Base-by-base conservation (phyloP, 2,888 invertebrate species). In the Noctua fimbriata region DNA sequence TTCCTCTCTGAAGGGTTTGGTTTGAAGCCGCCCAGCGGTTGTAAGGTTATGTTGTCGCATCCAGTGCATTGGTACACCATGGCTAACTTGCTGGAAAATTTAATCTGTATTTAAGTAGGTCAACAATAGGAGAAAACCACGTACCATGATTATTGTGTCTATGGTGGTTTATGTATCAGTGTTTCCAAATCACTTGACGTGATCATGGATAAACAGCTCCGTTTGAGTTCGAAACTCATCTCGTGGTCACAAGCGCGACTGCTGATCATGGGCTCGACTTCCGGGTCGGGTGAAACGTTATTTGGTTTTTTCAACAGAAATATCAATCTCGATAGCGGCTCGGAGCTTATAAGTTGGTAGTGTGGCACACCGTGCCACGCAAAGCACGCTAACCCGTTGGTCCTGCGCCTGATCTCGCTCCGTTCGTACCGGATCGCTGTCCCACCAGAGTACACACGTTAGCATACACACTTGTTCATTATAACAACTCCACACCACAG, bases 61-160 rank as follows among this genome's bases (percentile, higher is more conserved):
- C 99, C 99, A 2, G 98, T 98, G 93, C 99, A 99, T 88, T 98
- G 98, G 94, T 98, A 99, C 5, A 99, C 98, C 97, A 98, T 98
- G 0, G 99, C 98, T 72, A 99, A 97, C 93, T 99, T 99, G 90
- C 98, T 98, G 93, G 52, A 89, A 91, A 44, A 60, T 6, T 7
- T 0, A 36, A 36, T 16, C 47, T 58, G 44, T n/a, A 18, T 67
- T 21, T 58, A 10, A 49, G n/a, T 24, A 36, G n/a, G 21, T 36
- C 18, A 18, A 16, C 12, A 63, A 32, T 28, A 58, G 14, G n/a
- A n/a, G 5, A 58, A 52, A 21, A 52, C 1, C 3, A 55, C 14
- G 14, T 28, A 28, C 7, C 28, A 60, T 60, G 28, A 5, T 47
- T 21, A 16, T 44, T 28, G 18, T 28, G 28, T 69, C 6, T 47